Conservation (phyloP, 2,113 vertebrate species). For the Siniperca chuatsi region DNA sequence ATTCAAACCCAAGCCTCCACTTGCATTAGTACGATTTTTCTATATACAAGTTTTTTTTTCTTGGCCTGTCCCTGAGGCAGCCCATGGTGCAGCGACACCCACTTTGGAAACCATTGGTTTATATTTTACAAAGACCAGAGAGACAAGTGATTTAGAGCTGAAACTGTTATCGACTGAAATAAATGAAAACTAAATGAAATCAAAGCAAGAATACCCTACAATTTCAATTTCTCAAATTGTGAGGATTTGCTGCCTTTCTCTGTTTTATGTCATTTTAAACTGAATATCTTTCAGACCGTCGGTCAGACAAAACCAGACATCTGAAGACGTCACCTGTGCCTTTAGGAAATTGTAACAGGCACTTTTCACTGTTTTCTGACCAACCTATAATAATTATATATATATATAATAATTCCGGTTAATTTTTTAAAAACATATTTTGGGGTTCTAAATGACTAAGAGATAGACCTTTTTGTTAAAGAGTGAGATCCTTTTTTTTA, state of each 20-base stretch:
- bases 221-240: neutral
- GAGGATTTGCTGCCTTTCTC: neutral
- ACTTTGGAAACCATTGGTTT: neutral
- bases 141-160: neutral
- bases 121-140: neutral
- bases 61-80: too few species aligned
- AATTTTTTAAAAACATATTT: too few species aligned
- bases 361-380: neutral
- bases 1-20: too few species aligned
- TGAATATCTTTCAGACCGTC: neutral
- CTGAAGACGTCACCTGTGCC: neutral
- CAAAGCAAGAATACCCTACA: neutral
- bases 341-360: neutral
- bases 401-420: neutral
- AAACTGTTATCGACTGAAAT: neutral
- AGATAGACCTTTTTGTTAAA: too few species aligned
- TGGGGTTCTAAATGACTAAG: too few species aligned
- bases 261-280: neutral
- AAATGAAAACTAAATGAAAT: neutral
- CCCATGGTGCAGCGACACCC: neutral
- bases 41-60: too few species aligned
- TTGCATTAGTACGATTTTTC: too few species aligned
- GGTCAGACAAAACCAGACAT: neutral
- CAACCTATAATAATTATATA: too few species aligned
- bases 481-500: too few species aligned